phyloP scores from a whole-genome alignment of 2,888 invertebrate genomes.

The Clitarchus hookeri region DNA sequence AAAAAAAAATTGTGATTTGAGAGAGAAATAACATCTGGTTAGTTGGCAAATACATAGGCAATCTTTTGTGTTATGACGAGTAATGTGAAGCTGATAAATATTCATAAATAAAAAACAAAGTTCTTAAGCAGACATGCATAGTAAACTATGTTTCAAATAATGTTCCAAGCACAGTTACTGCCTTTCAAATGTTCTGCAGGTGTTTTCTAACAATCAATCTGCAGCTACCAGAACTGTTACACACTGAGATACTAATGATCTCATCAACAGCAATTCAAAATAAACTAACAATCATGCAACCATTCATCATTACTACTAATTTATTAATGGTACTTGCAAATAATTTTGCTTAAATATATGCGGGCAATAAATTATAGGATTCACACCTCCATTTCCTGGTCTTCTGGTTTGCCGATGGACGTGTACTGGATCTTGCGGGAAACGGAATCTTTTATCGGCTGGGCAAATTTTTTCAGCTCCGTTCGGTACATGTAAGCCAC shows the following conservation, averaged over 20 bases:
- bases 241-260: background rate
- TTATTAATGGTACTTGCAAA: background rate
- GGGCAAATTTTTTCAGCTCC: constrained; percentile 61
- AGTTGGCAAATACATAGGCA: too few species aligned
- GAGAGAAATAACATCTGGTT: too few species aligned
- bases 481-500: constrained; percentile 66
- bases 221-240: background rate
- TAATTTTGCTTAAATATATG: background rate
- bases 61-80: too few species aligned
- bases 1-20: too few species aligned
- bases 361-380: background rate
- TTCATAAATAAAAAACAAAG: too few species aligned
- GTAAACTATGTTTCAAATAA: too few species aligned
- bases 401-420: constrained; percentile 61
- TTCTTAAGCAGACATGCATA: too few species aligned
- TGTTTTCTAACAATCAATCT: background rate
- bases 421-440: constrained; percentile 75
- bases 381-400: constrained; percentile 40
- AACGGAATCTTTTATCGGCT: constrained; percentile 67
- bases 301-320: background rate
- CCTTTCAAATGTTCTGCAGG: background rate
- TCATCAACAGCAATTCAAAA: background rate
- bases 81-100: too few species aligned
- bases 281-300: background rate
- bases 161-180: background rate